phyloP scores from a whole-genome alignment of 2,797 vertebrate genomes.

The Aldrovandia affinis region DNA sequence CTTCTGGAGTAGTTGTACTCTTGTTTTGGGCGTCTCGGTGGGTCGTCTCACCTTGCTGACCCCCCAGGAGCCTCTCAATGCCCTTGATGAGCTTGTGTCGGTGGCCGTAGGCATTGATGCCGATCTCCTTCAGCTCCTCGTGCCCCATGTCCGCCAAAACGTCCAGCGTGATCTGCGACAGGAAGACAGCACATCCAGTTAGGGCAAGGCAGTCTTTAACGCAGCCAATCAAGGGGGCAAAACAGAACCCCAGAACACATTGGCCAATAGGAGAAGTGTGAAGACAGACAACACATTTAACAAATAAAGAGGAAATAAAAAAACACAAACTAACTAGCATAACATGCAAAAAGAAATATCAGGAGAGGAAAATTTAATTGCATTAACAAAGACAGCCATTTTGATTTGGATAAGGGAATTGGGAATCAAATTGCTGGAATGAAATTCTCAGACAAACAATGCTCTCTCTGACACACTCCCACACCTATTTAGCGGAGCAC shows the following conservation, averaged over 20 bases:
- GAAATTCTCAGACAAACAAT: neutral
- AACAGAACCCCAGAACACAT: neutral
- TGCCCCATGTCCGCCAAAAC: slow-evolving; percentile 98
- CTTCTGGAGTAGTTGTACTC: neutral
- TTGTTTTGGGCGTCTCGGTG: neutral
- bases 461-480: neutral
- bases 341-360: too few species aligned
- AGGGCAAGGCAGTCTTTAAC: neutral
- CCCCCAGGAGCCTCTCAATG: slow-evolving; percentile 93
- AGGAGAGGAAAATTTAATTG: too few species aligned
- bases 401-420: neutral
- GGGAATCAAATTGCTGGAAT: neutral
- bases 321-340: too few species aligned
- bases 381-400: too few species aligned
- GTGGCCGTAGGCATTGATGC: slow-evolving; percentile 98
- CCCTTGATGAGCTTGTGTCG: slow-evolving; percentile 98
- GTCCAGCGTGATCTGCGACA: slow-evolving; percentile 89
- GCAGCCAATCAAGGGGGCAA: neutral
- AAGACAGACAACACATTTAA: too few species aligned
- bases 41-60: slow-evolving; percentile 85
- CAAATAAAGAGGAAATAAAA: too few species aligned
- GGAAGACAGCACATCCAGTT: neutral
- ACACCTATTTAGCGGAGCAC: too few species aligned
- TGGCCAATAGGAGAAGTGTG: neutral
- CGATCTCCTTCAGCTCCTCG: slow-evolving; percentile 97